These are phyloP conservation scores for Gasteruption jaculator DNA, from an alignment of 2,888 invertebrate species.

Conservation along the genomic window DNA sequence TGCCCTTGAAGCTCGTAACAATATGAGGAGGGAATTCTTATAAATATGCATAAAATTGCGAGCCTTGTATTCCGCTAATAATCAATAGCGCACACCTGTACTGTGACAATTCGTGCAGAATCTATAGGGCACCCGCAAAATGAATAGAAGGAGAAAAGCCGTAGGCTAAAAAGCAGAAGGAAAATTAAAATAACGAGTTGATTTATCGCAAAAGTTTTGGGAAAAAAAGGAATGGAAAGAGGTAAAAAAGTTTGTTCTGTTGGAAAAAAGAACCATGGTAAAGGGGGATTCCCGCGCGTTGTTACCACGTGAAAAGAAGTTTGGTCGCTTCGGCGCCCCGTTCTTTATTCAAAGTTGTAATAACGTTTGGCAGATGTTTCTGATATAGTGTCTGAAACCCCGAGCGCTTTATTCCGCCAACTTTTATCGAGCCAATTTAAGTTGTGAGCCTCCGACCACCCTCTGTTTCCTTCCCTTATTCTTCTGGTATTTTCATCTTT, in stretches of 20 bases:
- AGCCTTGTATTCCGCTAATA: too few relatives aligned
- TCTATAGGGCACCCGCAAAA: slow-evolving; percentile 15
- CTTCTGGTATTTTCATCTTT: too few relatives aligned
- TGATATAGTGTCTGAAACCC: slow-evolving; percentile 42
- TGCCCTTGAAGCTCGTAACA: too few relatives aligned
- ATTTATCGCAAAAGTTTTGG: slow-evolving; percentile 35
- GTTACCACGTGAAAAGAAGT: slow-evolving; percentile 19
- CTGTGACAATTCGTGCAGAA: too few relatives aligned
- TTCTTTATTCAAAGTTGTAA: slow-evolving; percentile 53
- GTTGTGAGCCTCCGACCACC: slow-evolving; percentile 48
- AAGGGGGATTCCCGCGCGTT: slow-evolving; percentile 12
- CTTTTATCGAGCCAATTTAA: slow-evolving; percentile 53
- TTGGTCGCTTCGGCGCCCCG: slow-evolving; percentile 30
- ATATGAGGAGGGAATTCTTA: too few relatives aligned
- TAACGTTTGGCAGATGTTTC: slow-evolving; percentile 53
- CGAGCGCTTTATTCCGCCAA: slow-evolving; percentile 47
- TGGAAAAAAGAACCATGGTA: too few relatives aligned
- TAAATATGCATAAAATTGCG: too few relatives aligned
- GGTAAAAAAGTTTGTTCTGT: slow-evolving; percentile 26
- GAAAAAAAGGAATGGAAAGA: too few relatives aligned
- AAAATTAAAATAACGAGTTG: slow-evolving; percentile 38
- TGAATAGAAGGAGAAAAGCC: slow-evolving; percentile 16
- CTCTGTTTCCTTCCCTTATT: too few relatives aligned
- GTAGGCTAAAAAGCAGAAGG: slow-evolving; percentile 15
- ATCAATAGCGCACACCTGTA: too few relatives aligned